Conservation (phyloP, 2,797 vertebrate genomes). For the Glyptemys insculpta region DNA sequence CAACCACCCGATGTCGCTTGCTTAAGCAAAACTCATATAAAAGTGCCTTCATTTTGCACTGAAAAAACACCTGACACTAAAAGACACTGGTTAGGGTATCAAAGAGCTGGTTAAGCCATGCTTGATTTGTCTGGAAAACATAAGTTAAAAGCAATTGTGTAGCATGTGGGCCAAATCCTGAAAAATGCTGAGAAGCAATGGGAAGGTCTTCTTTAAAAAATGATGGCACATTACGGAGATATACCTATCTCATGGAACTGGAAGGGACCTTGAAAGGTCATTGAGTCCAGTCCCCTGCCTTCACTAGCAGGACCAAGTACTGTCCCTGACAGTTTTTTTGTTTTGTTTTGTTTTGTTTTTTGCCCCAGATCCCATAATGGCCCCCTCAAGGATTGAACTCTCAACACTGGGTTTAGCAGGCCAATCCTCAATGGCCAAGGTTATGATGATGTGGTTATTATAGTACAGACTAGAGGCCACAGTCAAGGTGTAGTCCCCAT, state of each 20-base stretch:
- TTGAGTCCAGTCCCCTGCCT: no score
- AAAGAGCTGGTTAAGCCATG: background rate
- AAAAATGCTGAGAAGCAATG: slow-evolving; percentile 52
- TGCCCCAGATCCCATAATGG: no score
- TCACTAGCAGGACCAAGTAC: no score
- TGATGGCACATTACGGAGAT: slow-evolving; percentile 28
- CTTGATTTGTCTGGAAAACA: slow-evolving; percentile 29
- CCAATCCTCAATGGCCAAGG: background rate
- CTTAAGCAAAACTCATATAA: background rate
- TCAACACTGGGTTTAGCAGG: no score
- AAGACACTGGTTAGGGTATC: background rate
- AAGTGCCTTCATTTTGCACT: background rate
- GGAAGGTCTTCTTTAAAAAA: slow-evolving; percentile 61
- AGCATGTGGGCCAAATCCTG: slow-evolving; percentile 25
- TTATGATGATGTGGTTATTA: slow-evolving; percentile 43
- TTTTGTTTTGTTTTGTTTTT: no score
- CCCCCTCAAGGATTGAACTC: no score
- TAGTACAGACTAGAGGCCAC: slow-evolving; percentile 57
- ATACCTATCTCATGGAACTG: no score
- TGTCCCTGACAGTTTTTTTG: no score
- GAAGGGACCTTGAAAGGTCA: no score
- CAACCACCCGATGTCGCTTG: background rate
- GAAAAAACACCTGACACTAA: background rate
- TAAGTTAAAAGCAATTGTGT: slow-evolving; percentile 46
- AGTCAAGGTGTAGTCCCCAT: slow-evolving; percentile 26